Conservation (phyloP, 1,140 invertebrate genomes). For the Dreissena polymorpha region DNA sequence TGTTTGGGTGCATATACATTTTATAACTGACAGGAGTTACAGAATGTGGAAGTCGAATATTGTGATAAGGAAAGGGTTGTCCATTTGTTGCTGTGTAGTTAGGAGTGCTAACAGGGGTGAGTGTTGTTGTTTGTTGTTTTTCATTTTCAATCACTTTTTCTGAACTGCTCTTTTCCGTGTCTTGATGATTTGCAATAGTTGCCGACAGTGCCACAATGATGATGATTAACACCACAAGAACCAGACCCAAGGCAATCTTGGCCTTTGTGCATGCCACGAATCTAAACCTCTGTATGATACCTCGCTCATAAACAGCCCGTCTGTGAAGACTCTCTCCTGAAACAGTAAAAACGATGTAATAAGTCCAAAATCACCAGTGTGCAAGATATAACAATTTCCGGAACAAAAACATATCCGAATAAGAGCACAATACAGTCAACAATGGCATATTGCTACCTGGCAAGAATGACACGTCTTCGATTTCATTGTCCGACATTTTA, state of each 20-base stretch:
- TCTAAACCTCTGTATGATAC: conserved; percentile 85
- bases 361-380: not conserved
- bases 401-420: not conserved
- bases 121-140: not conserved
- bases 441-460: conserved; percentile 84
- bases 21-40: conserved; percentile 92
- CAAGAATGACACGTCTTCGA: conserved; percentile 95
- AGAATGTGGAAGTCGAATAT: conserved; percentile 89
- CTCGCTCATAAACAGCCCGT: conserved; percentile 82
- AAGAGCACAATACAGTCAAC: not conserved
- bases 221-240: conserved; percentile 88
- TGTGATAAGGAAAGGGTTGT: conserved; percentile 93
- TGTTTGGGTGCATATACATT: conserved; percentile 95
- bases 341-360: conserved; percentile 76
- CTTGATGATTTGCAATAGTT: conserved; percentile 80
- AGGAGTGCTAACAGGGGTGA: conserved; percentile 5
- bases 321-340: conserved; percentile 86
- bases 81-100: conserved; percentile 84
- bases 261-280: conserved; percentile 93
- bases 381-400: not conserved
- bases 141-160: not conserved
- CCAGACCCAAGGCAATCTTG: conserved; percentile 88
- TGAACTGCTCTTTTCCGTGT: conserved; percentile 31
- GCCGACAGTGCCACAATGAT: conserved; percentile 93
- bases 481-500: conserved; percentile 79